Base-by-base conservation (phyloP, 2,888 invertebrate genomes). In the Cephus sareptanus region DNA sequence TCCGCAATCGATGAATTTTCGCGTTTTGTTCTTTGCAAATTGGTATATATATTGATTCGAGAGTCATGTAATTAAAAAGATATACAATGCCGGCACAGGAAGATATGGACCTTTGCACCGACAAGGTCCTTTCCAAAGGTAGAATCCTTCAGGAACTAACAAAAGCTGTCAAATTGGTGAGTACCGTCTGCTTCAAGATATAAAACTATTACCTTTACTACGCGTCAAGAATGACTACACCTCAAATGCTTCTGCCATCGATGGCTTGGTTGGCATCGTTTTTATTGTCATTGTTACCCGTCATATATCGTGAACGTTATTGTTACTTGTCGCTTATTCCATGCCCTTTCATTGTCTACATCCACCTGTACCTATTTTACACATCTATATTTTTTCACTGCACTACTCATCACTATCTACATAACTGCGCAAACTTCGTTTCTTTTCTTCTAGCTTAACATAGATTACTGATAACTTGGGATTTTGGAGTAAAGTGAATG, bases 161-260 rank as follows among this genome's bases (percentile, higher is more conserved):
- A 75, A 91, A 92, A 83, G 91, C 92, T 80, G 91, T 92, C 85
- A 92, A 92, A 85, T 81, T 92, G 88, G 92, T 91, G 81, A 91
- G 91, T 87, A 76, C 76, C n/a, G 77, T 77, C 77, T 77, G 77
- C 77, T 77, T 71, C 23, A 56, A 56, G 23, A 56, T 56, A 74
- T 73, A 34, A 56, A 56, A 56, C 23, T 56, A 23, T 40, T 56
- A 9, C 9, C 23, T 23, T 23, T 9, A 23, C 9, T 56, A 23
- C 9, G 23, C 23, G 9, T 56, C 9, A 56, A 56, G 56, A 56
- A 56, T 56, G 56, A 56, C 15, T 56, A 56, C 23, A 23, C 56
- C 56, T 56, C 23, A 2, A 56, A 23, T 6, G 56, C 56, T 56
- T 56, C 56, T 56, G 56, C 56, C 56, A 56, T 56, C 56, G 23